These are phyloP conservation scores for Protomyctophum bolini DNA, from an alignment of 2,113 vertebrate genomes.

Conservation along the genomic window DNA sequence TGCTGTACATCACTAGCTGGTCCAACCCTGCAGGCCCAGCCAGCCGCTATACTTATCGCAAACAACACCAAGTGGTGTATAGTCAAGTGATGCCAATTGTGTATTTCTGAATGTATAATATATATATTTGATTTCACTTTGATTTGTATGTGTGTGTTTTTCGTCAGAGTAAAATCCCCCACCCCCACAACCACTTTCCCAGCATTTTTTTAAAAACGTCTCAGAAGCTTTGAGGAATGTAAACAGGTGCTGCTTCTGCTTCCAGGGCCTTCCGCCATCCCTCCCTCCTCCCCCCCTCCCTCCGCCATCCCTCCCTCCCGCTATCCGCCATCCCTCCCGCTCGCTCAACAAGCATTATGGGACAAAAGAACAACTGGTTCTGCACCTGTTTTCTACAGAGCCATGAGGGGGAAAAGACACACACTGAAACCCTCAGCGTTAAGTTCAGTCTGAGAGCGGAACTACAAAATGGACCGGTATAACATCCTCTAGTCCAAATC, in stretches of 20 bases:
- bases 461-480: neutral
- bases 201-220: conserved; percentile 3
- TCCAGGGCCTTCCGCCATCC: neutral
- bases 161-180: neutral
- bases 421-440: no score
- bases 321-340: neutral
- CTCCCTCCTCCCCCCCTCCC: neutral
- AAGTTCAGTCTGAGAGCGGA: no score
- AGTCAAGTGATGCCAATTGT: no score
- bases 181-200: neutral
- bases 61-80: no score
- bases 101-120: no score
- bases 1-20: no score
- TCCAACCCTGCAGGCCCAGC: no score
- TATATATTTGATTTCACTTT: no score
- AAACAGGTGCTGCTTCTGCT: conserved; percentile 56
- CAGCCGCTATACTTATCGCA: no score
- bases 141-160: neutral
- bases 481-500: conserved; percentile 40
- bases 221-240: conserved; percentile 47
- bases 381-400: conserved; percentile 64
- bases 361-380: conserved; percentile 66
- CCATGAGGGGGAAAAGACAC: conserved; percentile 48
- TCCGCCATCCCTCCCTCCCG: neutral
- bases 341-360: conserved; percentile 17